Evolutionary conservation across 2,113 vertebrate species (phyloP), one percentile per base, ranked within the genome.

Genomic region (Strigops habroptila): DNA sequence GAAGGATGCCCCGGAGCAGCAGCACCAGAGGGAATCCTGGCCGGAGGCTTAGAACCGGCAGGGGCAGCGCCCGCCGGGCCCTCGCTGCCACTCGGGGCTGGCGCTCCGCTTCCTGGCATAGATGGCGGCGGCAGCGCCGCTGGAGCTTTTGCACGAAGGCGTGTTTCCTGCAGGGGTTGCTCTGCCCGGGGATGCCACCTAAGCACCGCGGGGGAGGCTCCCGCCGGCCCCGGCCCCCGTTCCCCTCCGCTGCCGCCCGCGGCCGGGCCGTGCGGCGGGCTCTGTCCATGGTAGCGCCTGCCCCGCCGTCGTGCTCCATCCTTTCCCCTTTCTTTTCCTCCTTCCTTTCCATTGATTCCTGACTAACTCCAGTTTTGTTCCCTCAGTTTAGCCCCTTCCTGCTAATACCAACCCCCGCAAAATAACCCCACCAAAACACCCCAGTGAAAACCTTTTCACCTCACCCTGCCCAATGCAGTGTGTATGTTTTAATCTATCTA

Each of bases 1-100:
- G 87, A 96, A 97, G 98, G 97, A 89, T 98, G 97, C 94, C 90
- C 92, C 80, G 79, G 93, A 89, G 93, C 89, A 23, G 57, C 57
- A 59, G 33, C 33, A 33, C 33, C 33, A 93, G 62, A 33, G 48
- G 9, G 79, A 37, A 73, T 86, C 79, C 94, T 90, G 91, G 57
- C 21, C 15, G 33, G 22, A 9, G 33, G 33, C 57, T n/a, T 59
- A 59, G 21, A 21, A 23, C 22, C 33, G 21, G 4, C 15, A 59
- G 57, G 33, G 14, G 21, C 57, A 59, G 57, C 22, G 14, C 21
- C 9, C 14, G 4, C 57, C 33, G 21, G 21, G 55, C 14, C 33
- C 55, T 33, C 14, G 21, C 33, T 15, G 22, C 57, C 33, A 4
- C 21, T 22, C 21, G 33, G 33, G 57, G 33, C 57, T 23, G 57